Evolutionary conservation across 2,113 vertebrate genomes (phyloP), one percentile per base, ranked within the genome.

Genomic region (Oxyruncus cristatus): DNA sequence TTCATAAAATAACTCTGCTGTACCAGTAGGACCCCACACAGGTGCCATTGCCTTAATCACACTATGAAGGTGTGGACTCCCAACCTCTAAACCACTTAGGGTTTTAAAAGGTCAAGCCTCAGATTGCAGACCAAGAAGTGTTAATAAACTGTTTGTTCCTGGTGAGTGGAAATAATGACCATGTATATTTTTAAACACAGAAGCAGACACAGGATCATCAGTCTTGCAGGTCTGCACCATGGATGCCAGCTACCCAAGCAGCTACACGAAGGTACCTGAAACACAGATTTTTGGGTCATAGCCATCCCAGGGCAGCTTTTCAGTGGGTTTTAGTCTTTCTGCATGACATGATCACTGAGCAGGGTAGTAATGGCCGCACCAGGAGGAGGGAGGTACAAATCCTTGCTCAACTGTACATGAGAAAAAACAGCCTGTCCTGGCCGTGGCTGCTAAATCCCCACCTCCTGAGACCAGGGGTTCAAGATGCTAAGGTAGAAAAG

Each of bases 101-200:
- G 22, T 28, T 87, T 42, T 65, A 15, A 68, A 71, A 26, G 28
- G n/a, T 68, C 33, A n/a, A 35, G 15, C 14, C 22, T 9, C 12
- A 27, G 8, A n/a, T 0, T 66, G 27, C 19, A 66, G 32, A 41
- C 8, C n/a, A 59, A 67, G 58, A 41, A 59, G 23, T 3, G 2
- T 50, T 68, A 59, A 39, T 24, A 39, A 56, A 70, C 49, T 17
- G 1, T 76, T 72, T 80, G 49, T 32, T 42, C 35, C 49, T 11
- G 12, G 3, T 47, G 37, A 65, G 37, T 53, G 52, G 39, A 82
- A 92, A 72, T 24, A 59, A 37, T 23, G 26, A 5, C 27, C 20
- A 5, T 28, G 8, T 8, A 2, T 23, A 16, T 46, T 74, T 75
- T 63, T 39, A 58, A 78, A 71, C 22, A 50, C 5, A 79, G 75